Percentiles rank a stretch among this genome's conserved stretches.
Evolutionary conservation across 2,113 vertebrate genomes (phyloP).

Genomic region (Dicaeum eximium): DNA sequence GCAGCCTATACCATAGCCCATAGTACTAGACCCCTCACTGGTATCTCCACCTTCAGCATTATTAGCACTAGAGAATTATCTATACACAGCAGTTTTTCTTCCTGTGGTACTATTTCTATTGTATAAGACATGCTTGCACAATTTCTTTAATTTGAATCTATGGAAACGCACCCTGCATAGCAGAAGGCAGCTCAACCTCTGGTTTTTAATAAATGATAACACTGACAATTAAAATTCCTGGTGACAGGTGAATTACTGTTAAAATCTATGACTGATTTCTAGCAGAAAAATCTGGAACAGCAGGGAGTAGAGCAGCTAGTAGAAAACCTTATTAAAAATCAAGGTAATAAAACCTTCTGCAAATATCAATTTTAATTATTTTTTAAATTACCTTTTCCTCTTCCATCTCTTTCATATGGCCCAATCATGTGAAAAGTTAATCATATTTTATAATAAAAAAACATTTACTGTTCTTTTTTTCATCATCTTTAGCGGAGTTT

Average conservation of each 20-base stretch:
- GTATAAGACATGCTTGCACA: background rate
- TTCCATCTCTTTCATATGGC: constrained; percentile 44
- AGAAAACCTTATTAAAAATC: constrained; percentile 61
- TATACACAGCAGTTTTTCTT: background rate
- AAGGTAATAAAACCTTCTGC: constrained; percentile 60
- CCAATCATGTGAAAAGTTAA: constrained; percentile 56
- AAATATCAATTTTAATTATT: constrained; percentile 64
- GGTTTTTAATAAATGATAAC: constrained; percentile 33
- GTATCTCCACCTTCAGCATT: background rate
- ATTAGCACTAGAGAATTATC: background rate
- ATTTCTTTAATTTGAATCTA: background rate
- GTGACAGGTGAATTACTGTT: constrained; percentile 21
- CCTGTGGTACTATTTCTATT: background rate
- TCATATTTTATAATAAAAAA: constrained; percentile 56
- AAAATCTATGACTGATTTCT: constrained; percentile 41
- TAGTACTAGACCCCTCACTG: background rate
- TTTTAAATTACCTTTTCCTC: constrained; percentile 50
- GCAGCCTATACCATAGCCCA: fast-evolving
- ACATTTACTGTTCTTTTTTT: constrained; percentile 1
- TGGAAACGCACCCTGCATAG: background rate
- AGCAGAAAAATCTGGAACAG: constrained; percentile 23
- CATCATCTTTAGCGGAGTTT: constrained; percentile 25
- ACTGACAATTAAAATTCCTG: constrained; percentile 42
- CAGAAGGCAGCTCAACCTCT: constrained; percentile 8
- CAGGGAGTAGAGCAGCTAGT: constrained; percentile 18